phyloP scores from a whole-genome alignment of 2,888 invertebrate genomes.

The Lasioglossum leucozonium region DNA sequence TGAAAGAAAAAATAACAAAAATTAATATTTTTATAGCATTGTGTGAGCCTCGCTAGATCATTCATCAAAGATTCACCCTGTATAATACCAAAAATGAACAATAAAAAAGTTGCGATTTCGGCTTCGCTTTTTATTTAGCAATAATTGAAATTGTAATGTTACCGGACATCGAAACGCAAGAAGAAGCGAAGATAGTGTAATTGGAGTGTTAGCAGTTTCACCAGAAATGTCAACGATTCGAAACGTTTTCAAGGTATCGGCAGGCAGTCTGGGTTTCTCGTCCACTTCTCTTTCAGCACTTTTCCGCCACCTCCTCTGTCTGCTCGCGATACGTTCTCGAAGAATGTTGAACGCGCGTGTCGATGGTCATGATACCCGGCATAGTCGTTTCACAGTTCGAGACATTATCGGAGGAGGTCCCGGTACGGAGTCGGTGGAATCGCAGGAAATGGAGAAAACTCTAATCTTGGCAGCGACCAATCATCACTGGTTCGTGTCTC shows the following conservation, averaged over 20 bases:
- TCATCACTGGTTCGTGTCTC: background rate
- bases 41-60: no score
- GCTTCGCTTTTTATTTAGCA: no score
- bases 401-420: constrained; percentile 29
- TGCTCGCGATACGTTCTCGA: constrained; percentile 4
- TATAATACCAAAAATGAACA: no score
- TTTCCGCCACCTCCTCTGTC: background rate
- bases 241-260: background rate
- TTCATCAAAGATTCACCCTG: no score
- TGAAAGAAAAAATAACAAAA: no score
- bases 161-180: background rate
- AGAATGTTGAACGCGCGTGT: constrained; percentile 21
- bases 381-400: constrained; percentile 29
- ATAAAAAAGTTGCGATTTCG: no score
- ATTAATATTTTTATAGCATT: no score
- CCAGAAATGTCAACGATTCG: background rate
- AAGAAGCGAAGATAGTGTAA: background rate
- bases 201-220: background rate
- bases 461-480: constrained; percentile 13
- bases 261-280: background rate
- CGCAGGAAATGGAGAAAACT: constrained; percentile 33
- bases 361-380: constrained; percentile 28
- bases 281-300: background rate
- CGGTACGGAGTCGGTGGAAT: constrained; percentile 5
- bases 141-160: no score